Evolutionary conservation across 2,797 vertebrate species (phyloP), one percentile per base, ranked within the genome.

Genomic region (Lemur catta): DNA sequence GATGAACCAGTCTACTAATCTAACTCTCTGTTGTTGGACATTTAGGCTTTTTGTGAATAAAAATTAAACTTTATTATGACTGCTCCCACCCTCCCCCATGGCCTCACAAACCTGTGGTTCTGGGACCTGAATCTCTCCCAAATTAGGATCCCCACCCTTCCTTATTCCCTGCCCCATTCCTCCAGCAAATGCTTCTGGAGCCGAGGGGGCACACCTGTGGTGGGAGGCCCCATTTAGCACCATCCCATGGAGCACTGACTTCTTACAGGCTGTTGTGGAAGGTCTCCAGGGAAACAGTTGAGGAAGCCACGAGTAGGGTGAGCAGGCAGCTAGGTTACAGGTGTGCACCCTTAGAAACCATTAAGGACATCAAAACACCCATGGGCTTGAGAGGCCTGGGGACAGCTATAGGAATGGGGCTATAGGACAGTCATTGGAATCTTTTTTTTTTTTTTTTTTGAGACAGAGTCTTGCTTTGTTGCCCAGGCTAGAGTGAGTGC

Each of bases 31-130:
- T 71, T 46, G 30, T 59, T 80, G 63, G 48, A 43, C 52, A 79
- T 63, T 92, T 43, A 63, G 41, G 28, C 14, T 79, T 90, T 88
- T 92, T 82, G 46, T 59, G 43, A 95, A 80, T 92, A 88, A 94
- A 93, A 84, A 57, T 50, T 61, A 24, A 52, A 63, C 43, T 79
- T 59, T 6, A n/a, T 35, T 33, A 43, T 69, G 35, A 33, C 67
- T 76, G 76, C 35, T 88, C 46, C 26, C 38, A n/a, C 30, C 72
- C 26, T 43, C 35, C 12, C 48, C 28, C 11, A 65, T 33, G 72
- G 46, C 67, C n/a, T 67, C 72, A 79, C 59, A 93, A 61, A 12
- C 33, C 33, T 93, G 61, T 72, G 48, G n/a, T 81, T 43, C 93
- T 93, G 50, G 15, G 18, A 63, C 57, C 35, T 30, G 22, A 55